Conservation (phyloP, 1,140 invertebrate species). For the Drosophila persimilis region DNA sequence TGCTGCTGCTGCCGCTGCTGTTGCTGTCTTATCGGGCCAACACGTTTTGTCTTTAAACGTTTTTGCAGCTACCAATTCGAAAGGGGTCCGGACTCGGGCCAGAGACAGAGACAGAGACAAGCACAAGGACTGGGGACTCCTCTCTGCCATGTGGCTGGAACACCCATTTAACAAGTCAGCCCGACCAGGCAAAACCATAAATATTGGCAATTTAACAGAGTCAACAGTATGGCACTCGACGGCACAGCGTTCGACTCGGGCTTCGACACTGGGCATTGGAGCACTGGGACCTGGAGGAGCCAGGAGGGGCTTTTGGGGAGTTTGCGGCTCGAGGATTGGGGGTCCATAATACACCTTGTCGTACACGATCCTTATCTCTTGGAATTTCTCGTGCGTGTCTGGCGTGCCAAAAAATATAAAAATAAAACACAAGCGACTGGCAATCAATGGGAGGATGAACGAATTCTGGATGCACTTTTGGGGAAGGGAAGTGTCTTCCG, state of each 20-base stretch:
- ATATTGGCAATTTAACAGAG: constrained; percentile 82
- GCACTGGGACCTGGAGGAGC: constrained; percentile 10
- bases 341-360: constrained; percentile 82
- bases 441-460: constrained; percentile 5
- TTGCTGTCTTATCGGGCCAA: constrained; percentile 44
- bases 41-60: constrained; percentile 79
- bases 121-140: constrained; percentile 9
- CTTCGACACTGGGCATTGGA: constrained; percentile 4
- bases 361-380: constrained; percentile 82
- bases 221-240: constrained; percentile 80
- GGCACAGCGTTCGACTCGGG: constrained; percentile 19
- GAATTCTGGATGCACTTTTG: constrained; percentile 40
- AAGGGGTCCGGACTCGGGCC: constrained; percentile 8
- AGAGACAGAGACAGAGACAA: neutral
- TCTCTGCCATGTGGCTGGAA: constrained; percentile 44
- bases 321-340: constrained; percentile 32
- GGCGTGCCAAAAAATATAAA: constrained; percentile 73
- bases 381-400: constrained; percentile 79
- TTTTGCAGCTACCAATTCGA: constrained; percentile 68
- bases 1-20: too few species aligned
- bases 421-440: constrained; percentile 46
- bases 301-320: neutral
- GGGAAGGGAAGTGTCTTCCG: too few species aligned
- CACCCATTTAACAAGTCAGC: constrained; percentile 82
- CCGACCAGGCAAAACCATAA: constrained; percentile 71